phyloP scores from a whole-genome alignment of 2,113 vertebrate species.

The Bombycilla garrulus region DNA sequence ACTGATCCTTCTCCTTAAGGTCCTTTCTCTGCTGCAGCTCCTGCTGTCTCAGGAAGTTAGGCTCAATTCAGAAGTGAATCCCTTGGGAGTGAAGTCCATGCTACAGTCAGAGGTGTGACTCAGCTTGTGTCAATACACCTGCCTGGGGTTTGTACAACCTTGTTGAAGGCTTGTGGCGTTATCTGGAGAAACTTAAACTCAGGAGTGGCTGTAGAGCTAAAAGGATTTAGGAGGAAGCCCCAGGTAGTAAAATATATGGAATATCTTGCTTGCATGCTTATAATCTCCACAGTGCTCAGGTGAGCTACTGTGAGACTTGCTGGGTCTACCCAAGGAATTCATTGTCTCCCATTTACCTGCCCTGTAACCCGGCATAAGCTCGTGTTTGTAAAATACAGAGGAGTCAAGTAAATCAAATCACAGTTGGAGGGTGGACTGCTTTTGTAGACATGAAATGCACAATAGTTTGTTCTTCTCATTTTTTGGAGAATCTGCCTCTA shows the following conservation, averaged over 20 bases:
- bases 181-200: not conserved
- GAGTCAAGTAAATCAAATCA: not conserved
- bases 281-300: not conserved
- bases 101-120: not conserved
- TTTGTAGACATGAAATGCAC: not conserved
- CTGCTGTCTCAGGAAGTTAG: not conserved
- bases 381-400: not conserved
- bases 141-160: not conserved
- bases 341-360: not conserved
- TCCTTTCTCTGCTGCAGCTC: not conserved
- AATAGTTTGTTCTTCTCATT: not conserved
- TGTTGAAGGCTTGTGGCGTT: not conserved
- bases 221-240: not conserved
- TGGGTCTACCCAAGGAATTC: not conserved
- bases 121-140: not conserved
- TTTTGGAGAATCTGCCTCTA: not conserved
- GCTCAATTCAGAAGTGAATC: not conserved
- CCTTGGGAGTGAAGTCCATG: not conserved
- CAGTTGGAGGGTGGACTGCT: not conserved
- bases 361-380: not conserved
- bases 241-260: not conserved
- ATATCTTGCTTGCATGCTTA: not conserved
- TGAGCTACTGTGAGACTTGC: not conserved
- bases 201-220: not conserved
- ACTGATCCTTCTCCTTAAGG: not conserved